phyloP scores from a whole-genome alignment of 2,113 vertebrate genomes.

The Leptobrachium ailaonicum region DNA sequence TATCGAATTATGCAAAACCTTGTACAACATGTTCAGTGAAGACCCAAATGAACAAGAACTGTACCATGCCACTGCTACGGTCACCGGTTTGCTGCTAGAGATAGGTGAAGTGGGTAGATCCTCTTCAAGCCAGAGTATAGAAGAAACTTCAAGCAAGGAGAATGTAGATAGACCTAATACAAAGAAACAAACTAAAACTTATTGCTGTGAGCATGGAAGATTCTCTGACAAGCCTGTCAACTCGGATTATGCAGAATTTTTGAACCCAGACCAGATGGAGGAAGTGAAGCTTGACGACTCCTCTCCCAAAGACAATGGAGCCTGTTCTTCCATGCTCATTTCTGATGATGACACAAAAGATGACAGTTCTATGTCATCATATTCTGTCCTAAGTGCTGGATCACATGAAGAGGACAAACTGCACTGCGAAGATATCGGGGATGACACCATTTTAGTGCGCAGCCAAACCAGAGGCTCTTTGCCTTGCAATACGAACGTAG shows the following conservation, averaged over 20 bases:
- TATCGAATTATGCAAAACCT: constrained; percentile 94
- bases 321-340: constrained; percentile 89
- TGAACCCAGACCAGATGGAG: constrained; percentile 75
- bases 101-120: constrained; percentile 96
- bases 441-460: constrained; percentile 89
- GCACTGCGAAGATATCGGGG: constrained; percentile 92
- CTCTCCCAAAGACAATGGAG: constrained; percentile 83
- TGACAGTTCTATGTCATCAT: constrained; percentile 95
- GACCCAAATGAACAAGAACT: constrained; percentile 90
- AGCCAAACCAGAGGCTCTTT: constrained; percentile 62
- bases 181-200: constrained; percentile 64
- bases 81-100: constrained; percentile 94
- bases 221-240: constrained; percentile 52
- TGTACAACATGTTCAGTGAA: constrained; percentile 98
- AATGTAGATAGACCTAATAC: constrained; percentile 51
- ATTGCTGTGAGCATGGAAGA: constrained; percentile 52
- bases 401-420: constrained; percentile 94
- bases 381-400: constrained; percentile 91
- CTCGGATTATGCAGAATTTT: constrained; percentile 55
- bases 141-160: constrained; percentile 54
- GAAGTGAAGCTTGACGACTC: constrained; percentile 93
- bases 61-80: constrained; percentile 91
- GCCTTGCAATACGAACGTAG: constrained; percentile 81
- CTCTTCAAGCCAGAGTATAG: constrained; percentile 64
- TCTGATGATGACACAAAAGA: constrained; percentile 95